Conservation (phyloP, 2,113 vertebrate species). For the Scytalopus superciliaris region DNA sequence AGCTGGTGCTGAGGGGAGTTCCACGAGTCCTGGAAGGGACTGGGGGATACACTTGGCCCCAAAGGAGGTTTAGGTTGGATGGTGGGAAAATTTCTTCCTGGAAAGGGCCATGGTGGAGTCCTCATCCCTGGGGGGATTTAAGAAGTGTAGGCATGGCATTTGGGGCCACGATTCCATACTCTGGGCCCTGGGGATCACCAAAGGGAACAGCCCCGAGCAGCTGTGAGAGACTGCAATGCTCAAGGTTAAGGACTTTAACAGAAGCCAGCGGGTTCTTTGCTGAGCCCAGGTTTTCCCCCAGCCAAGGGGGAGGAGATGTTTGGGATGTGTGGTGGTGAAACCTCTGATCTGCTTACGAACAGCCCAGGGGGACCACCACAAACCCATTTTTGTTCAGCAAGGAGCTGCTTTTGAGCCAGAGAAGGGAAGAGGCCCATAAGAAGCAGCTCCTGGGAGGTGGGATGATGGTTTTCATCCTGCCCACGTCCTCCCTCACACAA, state of each 20-base stretch:
- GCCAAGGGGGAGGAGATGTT: not conserved
- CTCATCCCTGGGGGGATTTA: not conserved
- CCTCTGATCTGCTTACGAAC: not conserved
- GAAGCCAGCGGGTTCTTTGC: not conserved
- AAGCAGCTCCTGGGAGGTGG: not conserved
- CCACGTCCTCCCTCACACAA: not conserved
- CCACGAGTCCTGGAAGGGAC: fast-evolving
- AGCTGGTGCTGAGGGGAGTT: not conserved
- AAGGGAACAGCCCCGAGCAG: not conserved
- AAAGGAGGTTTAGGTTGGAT: not conserved
- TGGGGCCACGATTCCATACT: not conserved
- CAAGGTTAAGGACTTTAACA: not conserved
- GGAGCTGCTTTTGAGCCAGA: not conserved
- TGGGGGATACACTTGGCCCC: not conserved
- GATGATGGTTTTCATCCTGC: not conserved
- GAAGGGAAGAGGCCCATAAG: not conserved
- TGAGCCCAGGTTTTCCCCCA: not conserved
- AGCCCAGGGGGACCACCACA: not conserved
- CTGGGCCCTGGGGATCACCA: not conserved
- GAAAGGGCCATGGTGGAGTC: not conserved
- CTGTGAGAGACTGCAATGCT: not conserved
- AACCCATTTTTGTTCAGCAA: not conserved
- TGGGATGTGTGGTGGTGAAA: not conserved
- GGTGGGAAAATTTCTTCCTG: not conserved
- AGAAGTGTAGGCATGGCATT: not conserved